Base-by-base conservation (phyloP, 2,797 vertebrate genomes). In the Rhadinocentrus ornatus region DNA sequence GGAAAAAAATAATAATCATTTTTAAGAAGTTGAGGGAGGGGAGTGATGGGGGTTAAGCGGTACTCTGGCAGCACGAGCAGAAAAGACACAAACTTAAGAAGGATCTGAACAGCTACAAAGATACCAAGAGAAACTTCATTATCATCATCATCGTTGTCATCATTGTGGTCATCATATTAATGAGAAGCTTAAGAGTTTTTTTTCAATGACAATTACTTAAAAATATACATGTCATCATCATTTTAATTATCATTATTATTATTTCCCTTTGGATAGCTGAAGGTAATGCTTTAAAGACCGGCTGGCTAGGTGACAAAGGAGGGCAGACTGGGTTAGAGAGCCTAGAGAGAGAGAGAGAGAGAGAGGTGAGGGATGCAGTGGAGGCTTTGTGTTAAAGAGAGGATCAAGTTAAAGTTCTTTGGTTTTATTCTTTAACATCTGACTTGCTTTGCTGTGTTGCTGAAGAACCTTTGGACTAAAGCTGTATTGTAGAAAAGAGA, bases 171-270 rank as follows among this genome's bases (percentile, higher is more conserved):
- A 89, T 89, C 87, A 91, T 90, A 91, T 88, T 91, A 87, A 93
- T 92, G 91, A 93, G 94, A 95, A 94, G 93, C 85, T 93, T 92
- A 93, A 93, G 93, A 91, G 92, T 94, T 88, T 81, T 89, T 88
- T 92, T 87, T 90, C 94, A 94, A 94, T 92, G 94, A 96, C 94
- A 95, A 95, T 95, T 95, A 95, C 92, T 95, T 94, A 95, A 96
- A 96, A 96, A 96, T 96, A 96, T 95, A 96, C 94, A 95, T 93
- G 93, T 94, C 91, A 93, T 95, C 92, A 88, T 92, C 81, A 86
- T 93, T 77, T 86, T 93, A 82, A 90, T 90, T 71, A 92, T 91
- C 76, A 90, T 88, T 67, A 88, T 88, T 82, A 93, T 94, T 93
- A 91, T 94, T 94, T 94, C 91, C 93, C 94, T 95, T 96, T 95